These are phyloP conservation scores for Prunella fulvescens DNA, from an alignment of 2,113 vertebrate species.

Conservation along the genomic window DNA sequence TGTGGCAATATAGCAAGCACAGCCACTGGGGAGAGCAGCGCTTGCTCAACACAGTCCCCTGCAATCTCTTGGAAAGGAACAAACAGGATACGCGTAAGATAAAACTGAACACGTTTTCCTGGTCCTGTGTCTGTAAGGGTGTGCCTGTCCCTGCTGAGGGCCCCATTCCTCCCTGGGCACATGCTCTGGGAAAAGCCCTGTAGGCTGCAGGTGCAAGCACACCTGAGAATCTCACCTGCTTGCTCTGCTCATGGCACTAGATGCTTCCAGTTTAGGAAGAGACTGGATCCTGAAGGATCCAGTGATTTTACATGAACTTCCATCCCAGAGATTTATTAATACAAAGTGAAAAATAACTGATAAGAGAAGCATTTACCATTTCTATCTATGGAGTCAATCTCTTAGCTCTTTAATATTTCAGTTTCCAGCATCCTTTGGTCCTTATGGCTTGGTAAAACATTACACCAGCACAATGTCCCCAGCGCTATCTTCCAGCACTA, in stretches of 20 bases:
- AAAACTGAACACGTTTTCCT: background rate
- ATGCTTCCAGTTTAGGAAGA: background rate
- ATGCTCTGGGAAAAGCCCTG: background rate
- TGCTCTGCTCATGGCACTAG: background rate
- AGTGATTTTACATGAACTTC: background rate
- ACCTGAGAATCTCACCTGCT: background rate
- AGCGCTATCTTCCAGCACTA: background rate
- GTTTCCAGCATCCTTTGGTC: background rate
- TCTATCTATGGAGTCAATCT: background rate
- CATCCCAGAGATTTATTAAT: background rate
- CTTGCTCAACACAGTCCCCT: background rate
- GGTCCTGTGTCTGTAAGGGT: background rate
- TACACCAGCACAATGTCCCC: background rate
- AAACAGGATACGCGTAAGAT: background rate
- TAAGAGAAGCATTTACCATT: background rate
- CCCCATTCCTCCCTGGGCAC: background rate
- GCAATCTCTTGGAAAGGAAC: background rate
- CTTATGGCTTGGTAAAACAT: background rate
- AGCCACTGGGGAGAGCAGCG: background rate
- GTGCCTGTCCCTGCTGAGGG: rapidly evolving
- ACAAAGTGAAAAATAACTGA: background rate
- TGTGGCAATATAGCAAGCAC: background rate
- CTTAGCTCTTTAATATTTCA: background rate
- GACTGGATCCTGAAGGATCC: background rate
- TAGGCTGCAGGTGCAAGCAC: rapidly evolving